Conservation (phyloP, 2,888 invertebrate genomes). For the Euproctis similis region DNA sequence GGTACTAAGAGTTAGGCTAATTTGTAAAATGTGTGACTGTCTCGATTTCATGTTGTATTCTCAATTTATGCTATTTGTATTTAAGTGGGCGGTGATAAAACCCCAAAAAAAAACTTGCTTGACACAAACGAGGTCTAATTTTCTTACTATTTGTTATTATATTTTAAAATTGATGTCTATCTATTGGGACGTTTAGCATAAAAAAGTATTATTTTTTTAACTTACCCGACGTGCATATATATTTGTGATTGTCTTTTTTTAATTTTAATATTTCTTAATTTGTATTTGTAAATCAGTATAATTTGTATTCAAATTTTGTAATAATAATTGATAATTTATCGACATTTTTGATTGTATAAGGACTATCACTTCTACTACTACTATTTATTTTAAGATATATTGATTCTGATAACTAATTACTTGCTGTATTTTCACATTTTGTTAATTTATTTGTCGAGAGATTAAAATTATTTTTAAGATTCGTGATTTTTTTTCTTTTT, state of each 20-base stretch:
- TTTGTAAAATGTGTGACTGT: conserved; percentile 64
- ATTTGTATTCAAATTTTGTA: conserved; percentile 42
- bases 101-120: conserved; percentile 48
- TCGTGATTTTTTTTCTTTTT: conserved; percentile 21
- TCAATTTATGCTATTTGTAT: conserved; percentile 39
- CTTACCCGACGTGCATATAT: conserved; percentile 43
- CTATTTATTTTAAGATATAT: conserved; percentile 52
- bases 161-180: conserved; percentile 21
- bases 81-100: conserved; percentile 44
- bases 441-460: conserved; percentile 73
- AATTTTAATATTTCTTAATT: conserved; percentile 47
- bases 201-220: conserved; percentile 33
- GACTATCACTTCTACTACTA: conserved; percentile 53
- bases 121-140: conserved; percentile 29
- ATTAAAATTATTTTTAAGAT: conserved; percentile 69
- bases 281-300: conserved; percentile 40
- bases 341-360: conserved; percentile 38
- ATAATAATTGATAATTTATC: conserved; percentile 41
- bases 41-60: conserved; percentile 43
- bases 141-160: conserved; percentile 17
- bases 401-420: conserved; percentile 48
- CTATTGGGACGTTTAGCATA: conserved; percentile 23
- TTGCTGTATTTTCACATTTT: conserved; percentile 55
- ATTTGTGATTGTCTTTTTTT: conserved; percentile 36
- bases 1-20: conserved; percentile 54